These are phyloP conservation scores for Conger conger DNA, from an alignment of 2,113 vertebrate genomes.

Conservation along the genomic window DNA sequence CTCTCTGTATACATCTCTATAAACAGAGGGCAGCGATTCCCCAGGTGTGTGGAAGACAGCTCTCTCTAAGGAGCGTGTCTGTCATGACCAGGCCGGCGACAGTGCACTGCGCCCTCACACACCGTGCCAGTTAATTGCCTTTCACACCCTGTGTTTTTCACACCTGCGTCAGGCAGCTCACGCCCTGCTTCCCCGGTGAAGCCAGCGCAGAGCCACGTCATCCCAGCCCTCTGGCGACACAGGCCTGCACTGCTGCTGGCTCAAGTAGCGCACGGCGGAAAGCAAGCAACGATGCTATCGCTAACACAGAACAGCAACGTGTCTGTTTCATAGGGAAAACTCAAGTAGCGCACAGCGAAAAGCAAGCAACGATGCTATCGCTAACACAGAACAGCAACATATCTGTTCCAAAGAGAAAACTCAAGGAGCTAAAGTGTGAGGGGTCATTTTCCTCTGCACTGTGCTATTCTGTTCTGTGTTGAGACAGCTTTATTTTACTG, in stretches of 20 bases:
- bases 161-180: slow-evolving; percentile 20
- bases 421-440: neutral
- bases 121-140: slow-evolving; percentile 65
- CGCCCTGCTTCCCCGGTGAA: neutral
- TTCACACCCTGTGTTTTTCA: slow-evolving; percentile 66
- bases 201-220: neutral
- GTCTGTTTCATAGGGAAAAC: no score
- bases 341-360: neutral
- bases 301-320: no score
- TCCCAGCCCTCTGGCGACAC: neutral
- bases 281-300: no score
- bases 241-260: no score
- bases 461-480: no score
- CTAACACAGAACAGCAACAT: neutral
- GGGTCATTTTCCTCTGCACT: no score
- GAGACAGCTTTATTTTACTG: no score
- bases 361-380: neutral
- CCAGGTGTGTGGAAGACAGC: neutral
- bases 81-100: neutral
- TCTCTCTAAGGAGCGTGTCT: neutral
- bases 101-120: slow-evolving; percentile 19
- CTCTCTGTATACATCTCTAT: neutral
- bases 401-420: neutral
- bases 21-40: neutral
- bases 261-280: no score